Evolutionary conservation across 2,797 vertebrate species (phyloP), one percentile per base, ranked within the genome.

Genomic region (Decapterus maruadsi): DNA sequence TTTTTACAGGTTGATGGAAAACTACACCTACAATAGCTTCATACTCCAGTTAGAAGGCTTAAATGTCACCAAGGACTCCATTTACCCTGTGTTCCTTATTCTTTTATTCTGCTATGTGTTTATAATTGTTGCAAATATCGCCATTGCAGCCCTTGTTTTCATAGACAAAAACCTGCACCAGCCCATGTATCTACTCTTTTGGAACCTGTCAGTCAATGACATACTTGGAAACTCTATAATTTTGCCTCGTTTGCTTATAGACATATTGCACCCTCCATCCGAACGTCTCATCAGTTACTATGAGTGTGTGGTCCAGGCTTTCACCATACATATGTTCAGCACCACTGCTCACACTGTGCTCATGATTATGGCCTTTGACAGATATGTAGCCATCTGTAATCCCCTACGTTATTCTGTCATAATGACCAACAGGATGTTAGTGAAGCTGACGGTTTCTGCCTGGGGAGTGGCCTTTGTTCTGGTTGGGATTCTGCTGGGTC

Each of bases 131-230:
- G 10, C 45, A 9, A 93, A 93, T 58, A 3, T 85, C 0, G 83
- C 83, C 0, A 81, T 93, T 75, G 90, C n/a, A 91, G 91, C 0
- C 38, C 16, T 77, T 4, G 8, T 75, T 12, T 31, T 48, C 17
- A 42, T 26, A 56, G 95, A 93, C 11, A 89, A 69, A 16, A 76
- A 73, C 68, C 94, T 97, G 2, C 96, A 94, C 0, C 87, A 96
- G 73, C 95, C 96, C 34, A 96, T 94, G 94, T 93, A 95, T 68
- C 84, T 96, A 6, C 94, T 96, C 42, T 93, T 92, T 0, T 93
- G 93, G 1, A 95, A 95, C 90, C 90, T 97, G 53, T 80, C 95
- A 0, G 0, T 94, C 0, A 88, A 90, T 0, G 95, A 97, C 61
- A 81, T 95, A 1, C 50, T 95, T 50, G 94, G 92, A 0, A 26